A percentile compares a stretch with the other conserved stretches of the same genome.
Evolutionary conservation across 1,140 invertebrate species (phyloP).

Genomic region (Megalopta genalis): DNA sequence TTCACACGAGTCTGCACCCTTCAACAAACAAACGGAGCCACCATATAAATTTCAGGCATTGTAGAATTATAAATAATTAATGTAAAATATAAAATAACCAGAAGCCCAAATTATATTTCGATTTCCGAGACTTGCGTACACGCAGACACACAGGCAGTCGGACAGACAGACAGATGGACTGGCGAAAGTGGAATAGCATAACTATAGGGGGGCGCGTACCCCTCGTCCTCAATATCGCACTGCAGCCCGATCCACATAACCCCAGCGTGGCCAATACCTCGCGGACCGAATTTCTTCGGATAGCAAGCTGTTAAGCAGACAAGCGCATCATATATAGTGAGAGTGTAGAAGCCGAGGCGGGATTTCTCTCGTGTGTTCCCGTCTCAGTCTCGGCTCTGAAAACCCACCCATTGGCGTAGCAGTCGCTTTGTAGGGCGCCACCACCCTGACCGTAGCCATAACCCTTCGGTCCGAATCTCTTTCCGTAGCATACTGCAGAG

Average conservation of each 20-base stretch:
- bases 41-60: too few species aligned
- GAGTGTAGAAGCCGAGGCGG: constrained; percentile 73
- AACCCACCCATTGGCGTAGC: constrained; percentile 87
- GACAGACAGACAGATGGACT: constrained; percentile 1
- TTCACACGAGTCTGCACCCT: too few species aligned
- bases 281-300: constrained; percentile 89
- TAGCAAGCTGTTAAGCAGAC: constrained; percentile 83
- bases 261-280: constrained; percentile 90
- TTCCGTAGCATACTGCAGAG: constrained; percentile 93
- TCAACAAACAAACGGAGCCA: too few species aligned
- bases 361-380: constrained; percentile 66
- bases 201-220: constrained; percentile 76
- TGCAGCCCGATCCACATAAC: constrained; percentile 83
- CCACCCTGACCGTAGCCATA: constrained; percentile 96
- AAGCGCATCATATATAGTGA: constrained; percentile 78
- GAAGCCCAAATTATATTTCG: too few species aligned
- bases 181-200: constrained; percentile 47
- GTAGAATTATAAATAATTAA: too few species aligned
- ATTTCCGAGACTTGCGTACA: not conserved
- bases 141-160: not conserved
- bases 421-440: constrained; percentile 93
- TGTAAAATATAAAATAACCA: too few species aligned
- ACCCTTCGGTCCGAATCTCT: constrained; percentile 95
- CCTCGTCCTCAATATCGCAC: constrained; percentile 81
- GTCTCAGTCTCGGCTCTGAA: constrained; percentile 64